These are phyloP conservation scores for Noturus placidus DNA, from an alignment of 2,113 vertebrate species.

Conservation along the genomic window DNA sequence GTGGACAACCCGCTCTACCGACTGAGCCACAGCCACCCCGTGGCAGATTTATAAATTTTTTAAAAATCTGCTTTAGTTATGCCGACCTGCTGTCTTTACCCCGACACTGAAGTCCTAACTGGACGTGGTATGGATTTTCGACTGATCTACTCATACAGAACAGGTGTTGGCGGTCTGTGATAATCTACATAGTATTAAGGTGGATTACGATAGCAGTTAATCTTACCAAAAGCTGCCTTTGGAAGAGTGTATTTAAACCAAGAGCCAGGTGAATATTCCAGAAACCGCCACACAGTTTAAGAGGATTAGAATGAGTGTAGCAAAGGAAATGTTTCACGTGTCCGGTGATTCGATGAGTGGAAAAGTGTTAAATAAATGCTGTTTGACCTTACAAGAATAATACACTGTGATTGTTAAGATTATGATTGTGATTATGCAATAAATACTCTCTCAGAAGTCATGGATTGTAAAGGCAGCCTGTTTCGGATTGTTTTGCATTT, in stretches of 20 bases:
- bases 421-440: background rate
- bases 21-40: no score
- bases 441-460: background rate
- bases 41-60: no score
- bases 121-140: background rate
- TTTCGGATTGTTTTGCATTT: background rate
- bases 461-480: background rate
- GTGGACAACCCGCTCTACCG: no score
- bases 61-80: background rate
- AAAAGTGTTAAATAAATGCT: slow-evolving; percentile 2
- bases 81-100: background rate
- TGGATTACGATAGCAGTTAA: background rate
- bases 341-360: background rate
- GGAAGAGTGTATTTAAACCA: background rate
- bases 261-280: slow-evolving; percentile 5
- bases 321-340: background rate
- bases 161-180: background rate
- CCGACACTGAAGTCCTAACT: background rate
- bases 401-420: background rate
- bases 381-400: background rate
- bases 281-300: slow-evolving; percentile 1
- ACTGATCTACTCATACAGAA: background rate
- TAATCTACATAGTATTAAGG: background rate
- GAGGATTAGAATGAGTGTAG: slow-evolving; percentile 23
- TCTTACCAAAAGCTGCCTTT: background rate